Evolutionary conservation across 2,113 vertebrate genomes (phyloP), one percentile per base, ranked within the genome.

Genomic region (human): DNA sequence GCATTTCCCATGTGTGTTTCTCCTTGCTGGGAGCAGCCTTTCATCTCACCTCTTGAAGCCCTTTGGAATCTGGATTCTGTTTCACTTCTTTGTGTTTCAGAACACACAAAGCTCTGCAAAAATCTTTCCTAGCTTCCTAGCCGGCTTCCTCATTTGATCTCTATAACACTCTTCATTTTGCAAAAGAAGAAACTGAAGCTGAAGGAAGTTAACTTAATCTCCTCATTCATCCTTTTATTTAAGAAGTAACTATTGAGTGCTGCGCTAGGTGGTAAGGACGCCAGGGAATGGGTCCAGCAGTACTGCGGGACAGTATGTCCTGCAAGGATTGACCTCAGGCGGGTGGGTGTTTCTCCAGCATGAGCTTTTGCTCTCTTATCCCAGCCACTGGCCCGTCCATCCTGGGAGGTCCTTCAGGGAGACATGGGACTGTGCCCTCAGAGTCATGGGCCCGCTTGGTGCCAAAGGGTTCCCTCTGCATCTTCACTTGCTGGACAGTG

Each of bases 191-290:
- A 83, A 48, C 16, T 27, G 52, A 59, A 61, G 57, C 55, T n/a
- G 45, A 64, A n/a, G 55, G 70, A 93, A 32, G 25, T 85, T 40
- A 64, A 57, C 27, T 61, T 20, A 32, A 50, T 50, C 18, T 85
- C 81, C 57, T 40, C 57, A 38, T 38, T 85, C 55, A 64, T n/a
- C 22, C 32, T 76, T 85, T 85, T 14, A 50, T 52, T 48, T 27
- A 48, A 45, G 23, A 64, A 38, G 35, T 52, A 48, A 4, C 48
- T 45, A 0, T 1, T 20, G 35, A 32, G 70, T 3, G 0, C 14
- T 22, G 38, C 40, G 57, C 30, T 50, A 32, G 52, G 55, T 73
- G 79, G 38, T 25, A 11, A 30, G 64, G 27, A n/a, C 10, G n/a
- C 48, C 30, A 3, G 12, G 32, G 75, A 52, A 7, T 30, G 23